Conservation (phyloP, 2,113 vertebrate species). For the Opisthocomus hoazin region DNA sequence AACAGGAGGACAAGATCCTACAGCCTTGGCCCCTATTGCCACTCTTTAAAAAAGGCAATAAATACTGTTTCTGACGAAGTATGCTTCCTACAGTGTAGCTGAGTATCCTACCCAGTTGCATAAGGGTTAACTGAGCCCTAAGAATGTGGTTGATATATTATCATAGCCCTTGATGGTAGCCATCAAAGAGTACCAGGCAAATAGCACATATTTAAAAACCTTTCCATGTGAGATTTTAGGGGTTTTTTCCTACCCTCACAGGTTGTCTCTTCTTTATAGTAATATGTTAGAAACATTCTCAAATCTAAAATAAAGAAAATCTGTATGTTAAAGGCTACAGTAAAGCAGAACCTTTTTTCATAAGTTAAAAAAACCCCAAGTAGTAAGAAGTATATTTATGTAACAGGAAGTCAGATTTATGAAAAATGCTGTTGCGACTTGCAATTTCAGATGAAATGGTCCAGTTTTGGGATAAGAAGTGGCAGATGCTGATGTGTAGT, state of each 20-base stretch:
- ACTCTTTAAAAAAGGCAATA: not conserved
- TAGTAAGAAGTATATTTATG: not conserved
- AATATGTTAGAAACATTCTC: not conserved
- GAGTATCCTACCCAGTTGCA: not conserved
- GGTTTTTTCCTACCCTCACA: not conserved
- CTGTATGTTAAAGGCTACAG: not conserved
- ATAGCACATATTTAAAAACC: not conserved
- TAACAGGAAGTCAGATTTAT: not conserved
- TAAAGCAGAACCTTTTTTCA: not conserved
- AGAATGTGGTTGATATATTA: not conserved
- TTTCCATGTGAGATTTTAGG: not conserved
- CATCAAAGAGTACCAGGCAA: not conserved
- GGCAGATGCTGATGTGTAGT: not conserved
- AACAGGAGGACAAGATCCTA: not conserved
- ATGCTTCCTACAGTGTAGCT: not conserved
- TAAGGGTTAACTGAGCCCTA: not conserved
- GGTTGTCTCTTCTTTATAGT: not conserved
- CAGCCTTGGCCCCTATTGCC: not conserved
- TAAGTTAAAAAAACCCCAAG: not conserved
- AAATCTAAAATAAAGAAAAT: not conserved
- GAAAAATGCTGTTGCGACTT: not conserved
- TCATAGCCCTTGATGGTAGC: not conserved
- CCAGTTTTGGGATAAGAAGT: not conserved
- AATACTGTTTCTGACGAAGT: not conserved
- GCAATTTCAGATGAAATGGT: not conserved